These are phyloP conservation scores for Choloepus didactylus DNA, from an alignment of 2,797 vertebrate genomes.

Conservation along the genomic window DNA sequence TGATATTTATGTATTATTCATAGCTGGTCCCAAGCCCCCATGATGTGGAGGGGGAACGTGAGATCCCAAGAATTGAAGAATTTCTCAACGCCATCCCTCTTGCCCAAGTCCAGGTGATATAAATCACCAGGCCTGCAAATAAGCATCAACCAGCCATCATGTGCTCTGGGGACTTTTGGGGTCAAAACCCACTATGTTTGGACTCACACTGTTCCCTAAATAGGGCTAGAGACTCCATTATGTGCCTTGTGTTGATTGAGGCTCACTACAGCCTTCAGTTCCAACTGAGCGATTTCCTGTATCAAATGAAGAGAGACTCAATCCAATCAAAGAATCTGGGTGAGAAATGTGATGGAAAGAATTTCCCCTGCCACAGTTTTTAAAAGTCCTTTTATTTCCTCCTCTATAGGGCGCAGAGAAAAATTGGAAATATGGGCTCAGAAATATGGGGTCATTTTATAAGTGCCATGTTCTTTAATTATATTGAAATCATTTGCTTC, in stretches of 20 bases:
- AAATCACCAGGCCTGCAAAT: not conserved
- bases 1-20: not conserved
- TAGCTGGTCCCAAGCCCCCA: not conserved
- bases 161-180: slow-evolving; percentile 3
- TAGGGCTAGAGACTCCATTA: not conserved
- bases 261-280: slow-evolving; percentile 17
- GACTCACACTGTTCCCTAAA: slow-evolving; percentile 21
- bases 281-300: slow-evolving; percentile 49
- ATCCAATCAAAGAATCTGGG: slow-evolving; percentile 42
- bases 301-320: slow-evolving; percentile 10
- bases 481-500: slow-evolving; percentile 55
- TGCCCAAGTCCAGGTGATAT: not conserved
- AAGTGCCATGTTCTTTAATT: slow-evolving; percentile 55
- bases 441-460: slow-evolving; percentile 1
- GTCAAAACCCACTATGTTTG: slow-evolving; percentile 4
- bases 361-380: not conserved
- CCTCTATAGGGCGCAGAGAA: not conserved
- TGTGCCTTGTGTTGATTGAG: slow-evolving; percentile 29
- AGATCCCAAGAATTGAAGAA: not conserved
- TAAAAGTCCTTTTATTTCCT: slow-evolving; percentile 48
- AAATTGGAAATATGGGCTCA: not conserved
- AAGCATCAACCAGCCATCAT: slow-evolving; percentile 41
- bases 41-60: not conserved
- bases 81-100: not conserved
- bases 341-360: slow-evolving; percentile 52